phyloP scores from a whole-genome alignment of 2,888 invertebrate species.

The Pollenia griseotomentosa region DNA sequence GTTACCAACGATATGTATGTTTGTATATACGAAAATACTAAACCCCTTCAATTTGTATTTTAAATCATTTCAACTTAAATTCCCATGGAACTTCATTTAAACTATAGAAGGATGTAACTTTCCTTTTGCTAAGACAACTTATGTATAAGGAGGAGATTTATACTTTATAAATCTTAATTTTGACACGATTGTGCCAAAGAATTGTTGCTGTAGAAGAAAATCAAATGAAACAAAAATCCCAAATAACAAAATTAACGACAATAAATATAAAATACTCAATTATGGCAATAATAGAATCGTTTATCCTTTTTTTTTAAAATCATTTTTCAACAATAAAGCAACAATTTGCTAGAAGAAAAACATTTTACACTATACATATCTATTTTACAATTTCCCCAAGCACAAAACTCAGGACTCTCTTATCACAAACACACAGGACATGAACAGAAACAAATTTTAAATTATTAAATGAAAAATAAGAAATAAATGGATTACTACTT shows the following conservation, averaged over 20 bases:
- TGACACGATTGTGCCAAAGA: background rate
- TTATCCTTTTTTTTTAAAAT: background rate
- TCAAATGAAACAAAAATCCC: background rate
- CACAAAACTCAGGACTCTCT: too few relatives aligned
- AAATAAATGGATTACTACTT: constrained; percentile 1
- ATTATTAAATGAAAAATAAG: background rate
- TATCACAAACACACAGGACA: background rate
- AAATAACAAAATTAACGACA: constrained; percentile 11
- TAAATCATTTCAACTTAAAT: constrained; percentile 1
- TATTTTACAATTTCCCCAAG: constrained; percentile 11
- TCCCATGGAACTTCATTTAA: background rate
- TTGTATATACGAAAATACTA: too few relatives aligned
- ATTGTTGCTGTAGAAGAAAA: background rate
- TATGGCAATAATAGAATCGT: background rate
- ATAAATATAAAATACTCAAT: constrained; percentile 3
- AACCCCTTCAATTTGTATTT: too few relatives aligned
- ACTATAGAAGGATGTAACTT: background rate
- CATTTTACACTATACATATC: background rate
- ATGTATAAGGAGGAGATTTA: background rate
- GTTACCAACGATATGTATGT: too few relatives aligned
- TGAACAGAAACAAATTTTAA: background rate
- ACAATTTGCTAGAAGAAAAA: background rate
- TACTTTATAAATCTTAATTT: constrained; percentile 3
- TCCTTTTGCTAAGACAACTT: constrained; percentile 5
- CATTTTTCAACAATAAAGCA: constrained; percentile 3